Evolutionary conservation across 2,888 invertebrate genomes (phyloP).

Genomic region (Drosophila dives): DNA sequence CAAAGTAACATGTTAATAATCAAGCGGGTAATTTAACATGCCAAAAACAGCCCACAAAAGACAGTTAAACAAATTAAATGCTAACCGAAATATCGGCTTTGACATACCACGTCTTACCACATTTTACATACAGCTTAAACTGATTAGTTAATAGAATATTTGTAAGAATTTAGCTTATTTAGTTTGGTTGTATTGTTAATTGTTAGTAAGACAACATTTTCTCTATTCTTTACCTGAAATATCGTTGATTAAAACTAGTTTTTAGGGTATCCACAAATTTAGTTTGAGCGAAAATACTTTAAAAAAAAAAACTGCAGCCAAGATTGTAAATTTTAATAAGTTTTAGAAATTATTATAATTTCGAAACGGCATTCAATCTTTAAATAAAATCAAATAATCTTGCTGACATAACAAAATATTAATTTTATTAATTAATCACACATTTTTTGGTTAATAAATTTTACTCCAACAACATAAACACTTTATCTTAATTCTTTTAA

Average conservation of each 20-base stretch:
- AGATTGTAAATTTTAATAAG: not conserved
- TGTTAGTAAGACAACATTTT: not conserved
- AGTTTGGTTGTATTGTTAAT: no score
- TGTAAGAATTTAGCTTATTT: not conserved
- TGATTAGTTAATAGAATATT: not conserved
- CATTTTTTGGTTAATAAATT: not conserved
- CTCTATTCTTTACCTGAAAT: not conserved
- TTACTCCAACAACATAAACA: not conserved
- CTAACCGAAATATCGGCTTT: not conserved
- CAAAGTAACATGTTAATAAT: slow-evolving; percentile 65
- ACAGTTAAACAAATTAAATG: not conserved
- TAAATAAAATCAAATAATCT: not conserved
- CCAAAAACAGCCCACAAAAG: slow-evolving; percentile 41
- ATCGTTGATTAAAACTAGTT: not conserved
- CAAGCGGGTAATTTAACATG: slow-evolving; percentile 75
- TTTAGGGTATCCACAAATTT: not conserved
- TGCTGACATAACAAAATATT: not conserved
- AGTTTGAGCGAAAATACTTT: not conserved
- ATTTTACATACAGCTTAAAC: not conserved
- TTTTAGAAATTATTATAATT: not conserved
- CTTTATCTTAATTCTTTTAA: not conserved
- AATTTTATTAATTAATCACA: not conserved
- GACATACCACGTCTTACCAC: slow-evolving; percentile 35
- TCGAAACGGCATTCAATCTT: not conserved
- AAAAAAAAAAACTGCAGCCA: not conserved